Conservation (phyloP, 2,113 vertebrate genomes). For the Cebidichthys violaceus region DNA sequence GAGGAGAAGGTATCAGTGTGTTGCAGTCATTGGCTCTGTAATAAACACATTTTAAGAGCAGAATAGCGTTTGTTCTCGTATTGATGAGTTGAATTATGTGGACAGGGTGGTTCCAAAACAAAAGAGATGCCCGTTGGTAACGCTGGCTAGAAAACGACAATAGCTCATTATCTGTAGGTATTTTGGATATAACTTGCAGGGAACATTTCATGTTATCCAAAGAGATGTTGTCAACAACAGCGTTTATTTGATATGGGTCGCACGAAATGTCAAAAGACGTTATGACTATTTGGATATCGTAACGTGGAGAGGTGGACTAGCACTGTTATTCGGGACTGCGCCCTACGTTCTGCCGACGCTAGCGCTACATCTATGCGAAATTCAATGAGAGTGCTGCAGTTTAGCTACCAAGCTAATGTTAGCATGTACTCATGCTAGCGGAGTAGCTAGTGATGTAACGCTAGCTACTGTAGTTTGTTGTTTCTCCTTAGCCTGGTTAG, state of each 20-base stretch:
- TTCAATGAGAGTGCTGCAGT: not conserved
- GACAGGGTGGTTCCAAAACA: constrained; percentile 31
- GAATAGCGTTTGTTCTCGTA: not conserved
- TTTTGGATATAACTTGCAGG: not conserved
- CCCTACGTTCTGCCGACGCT: not conserved
- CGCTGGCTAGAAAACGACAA: constrained; percentile 2
- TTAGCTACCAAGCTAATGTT: constrained; percentile 23
- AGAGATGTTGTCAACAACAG: not conserved
- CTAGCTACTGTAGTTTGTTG: not conserved
- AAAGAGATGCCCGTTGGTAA: constrained; percentile 38
- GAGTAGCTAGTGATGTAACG: not conserved
- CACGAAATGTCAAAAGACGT: not conserved
- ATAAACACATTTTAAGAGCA: constrained; percentile 47
- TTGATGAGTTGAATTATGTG: not conserved
- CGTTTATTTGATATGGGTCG: not conserved
- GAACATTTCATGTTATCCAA: not conserved
- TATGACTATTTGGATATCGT: too few species aligned
- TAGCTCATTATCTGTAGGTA: constrained; percentile 3
- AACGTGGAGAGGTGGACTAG: not conserved
- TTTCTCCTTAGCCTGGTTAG: not conserved
- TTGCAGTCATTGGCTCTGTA: constrained; percentile 68
- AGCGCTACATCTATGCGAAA: not conserved
- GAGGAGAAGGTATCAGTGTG: constrained; percentile 55
- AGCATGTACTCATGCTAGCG: constrained; percentile 2
- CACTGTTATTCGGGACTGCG: not conserved